phyloP scores from a whole-genome alignment of 2,113 vertebrate species.

The Gasterosteus aculeatus region DNA sequence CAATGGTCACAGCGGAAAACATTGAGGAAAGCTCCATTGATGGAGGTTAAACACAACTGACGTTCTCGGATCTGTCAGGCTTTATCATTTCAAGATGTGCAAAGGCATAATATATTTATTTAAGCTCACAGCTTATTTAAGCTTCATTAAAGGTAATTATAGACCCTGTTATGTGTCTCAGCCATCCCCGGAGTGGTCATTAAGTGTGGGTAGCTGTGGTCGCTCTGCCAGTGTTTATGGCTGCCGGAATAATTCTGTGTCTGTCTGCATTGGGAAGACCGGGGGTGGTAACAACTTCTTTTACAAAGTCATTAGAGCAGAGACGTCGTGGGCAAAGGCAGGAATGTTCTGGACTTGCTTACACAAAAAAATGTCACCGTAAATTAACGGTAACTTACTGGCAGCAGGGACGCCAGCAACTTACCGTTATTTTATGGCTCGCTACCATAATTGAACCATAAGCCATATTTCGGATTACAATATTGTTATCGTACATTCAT shows the following conservation, averaged over 20 bases:
- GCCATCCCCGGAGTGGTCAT: conserved; percentile 68
- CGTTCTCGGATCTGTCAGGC: not conserved
- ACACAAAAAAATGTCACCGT: not conserved
- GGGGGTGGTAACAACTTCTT: conserved; percentile 42
- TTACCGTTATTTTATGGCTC: too few species aligned
- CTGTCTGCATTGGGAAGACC: conserved; percentile 52
- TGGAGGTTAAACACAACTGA: not conserved
- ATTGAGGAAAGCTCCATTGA: not conserved
- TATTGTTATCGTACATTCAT: too few species aligned
- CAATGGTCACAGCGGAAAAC: not conserved
- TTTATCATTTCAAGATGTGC: conserved; percentile 80
- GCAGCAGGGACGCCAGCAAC: too few species aligned
- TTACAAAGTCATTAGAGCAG: conserved; percentile 37
- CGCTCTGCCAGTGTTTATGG: conserved; percentile 59
- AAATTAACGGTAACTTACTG: too few species aligned
- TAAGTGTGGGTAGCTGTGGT: conserved; percentile 63
- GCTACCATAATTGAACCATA: too few species aligned
- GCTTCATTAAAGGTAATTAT: conserved; percentile 79
- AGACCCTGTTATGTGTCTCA: conserved; percentile 69
- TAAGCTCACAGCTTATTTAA: conserved; percentile 77
- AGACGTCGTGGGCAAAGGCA: conserved; percentile 26
- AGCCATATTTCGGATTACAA: too few species aligned
- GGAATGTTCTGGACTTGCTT: conserved; percentile 8
- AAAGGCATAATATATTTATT: conserved; percentile 76
- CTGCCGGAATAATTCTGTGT: conserved; percentile 54